Conservation (phyloP, 2,113 vertebrate genomes). For the Casuarius casuarius region DNA sequence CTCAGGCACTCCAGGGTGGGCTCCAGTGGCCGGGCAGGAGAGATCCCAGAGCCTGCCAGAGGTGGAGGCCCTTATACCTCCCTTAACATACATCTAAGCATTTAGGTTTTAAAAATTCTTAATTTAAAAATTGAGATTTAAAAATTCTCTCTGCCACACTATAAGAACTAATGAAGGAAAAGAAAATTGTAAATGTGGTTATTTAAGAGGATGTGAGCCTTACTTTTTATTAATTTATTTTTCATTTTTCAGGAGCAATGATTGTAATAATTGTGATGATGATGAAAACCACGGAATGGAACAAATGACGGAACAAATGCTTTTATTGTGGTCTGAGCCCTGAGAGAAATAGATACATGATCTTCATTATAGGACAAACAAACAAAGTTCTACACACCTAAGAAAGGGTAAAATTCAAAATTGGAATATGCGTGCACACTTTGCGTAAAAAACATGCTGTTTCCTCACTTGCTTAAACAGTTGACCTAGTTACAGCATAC, state of each 20-base stretch:
- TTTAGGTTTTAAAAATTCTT: not conserved
- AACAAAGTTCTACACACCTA: not conserved
- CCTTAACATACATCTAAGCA: not conserved
- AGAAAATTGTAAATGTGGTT: not conserved
- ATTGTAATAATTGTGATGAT: not conserved
- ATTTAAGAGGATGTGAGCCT: not conserved
- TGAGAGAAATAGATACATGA: not conserved
- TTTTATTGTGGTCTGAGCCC: not conserved
- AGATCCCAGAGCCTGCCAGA: too few species aligned
- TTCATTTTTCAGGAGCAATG: not conserved
- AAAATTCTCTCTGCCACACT: not conserved
- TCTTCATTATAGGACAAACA: not conserved
- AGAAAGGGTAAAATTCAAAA: not conserved
- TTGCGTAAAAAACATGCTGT: not conserved
- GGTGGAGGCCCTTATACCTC: too few species aligned
- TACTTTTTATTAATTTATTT: not conserved
- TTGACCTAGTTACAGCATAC: not conserved
- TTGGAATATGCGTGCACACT: not conserved
- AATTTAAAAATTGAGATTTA: not conserved
- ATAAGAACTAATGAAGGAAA: not conserved
- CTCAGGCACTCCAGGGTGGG: too few species aligned
- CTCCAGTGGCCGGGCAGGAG: too few species aligned
- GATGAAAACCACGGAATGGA: not conserved
- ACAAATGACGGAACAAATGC: not conserved
- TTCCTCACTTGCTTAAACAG: not conserved